phyloP scores from a whole-genome alignment of 1,140 invertebrate species.

The Drosophila serrata region DNA sequence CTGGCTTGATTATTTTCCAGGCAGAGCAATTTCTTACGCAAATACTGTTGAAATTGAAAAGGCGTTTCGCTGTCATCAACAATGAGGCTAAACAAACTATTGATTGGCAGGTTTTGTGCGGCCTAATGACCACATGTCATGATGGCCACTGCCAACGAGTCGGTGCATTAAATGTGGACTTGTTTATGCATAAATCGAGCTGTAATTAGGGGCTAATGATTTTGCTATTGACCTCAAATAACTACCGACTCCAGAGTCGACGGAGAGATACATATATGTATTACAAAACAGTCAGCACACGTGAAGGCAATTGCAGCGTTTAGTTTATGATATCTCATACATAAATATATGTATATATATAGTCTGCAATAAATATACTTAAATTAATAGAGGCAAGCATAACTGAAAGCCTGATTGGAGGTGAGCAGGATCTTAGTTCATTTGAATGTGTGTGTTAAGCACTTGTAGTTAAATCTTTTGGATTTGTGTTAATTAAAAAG shows the following conservation, averaged over 20 bases:
- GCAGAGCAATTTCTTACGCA: slow-evolving; percentile 59
- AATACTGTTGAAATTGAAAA: slow-evolving; percentile 54
- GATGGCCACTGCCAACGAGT: slow-evolving; percentile 34
- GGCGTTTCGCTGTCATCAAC: slow-evolving; percentile 44
- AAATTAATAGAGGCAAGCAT: neutral
- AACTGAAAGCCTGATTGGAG: slow-evolving; percentile 1
- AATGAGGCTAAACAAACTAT: slow-evolving; percentile 38
- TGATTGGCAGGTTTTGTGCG: slow-evolving; percentile 55
- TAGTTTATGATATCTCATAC: slow-evolving; percentile 19
- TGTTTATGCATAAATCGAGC: slow-evolving; percentile 48
- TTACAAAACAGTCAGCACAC: slow-evolving; percentile 7
- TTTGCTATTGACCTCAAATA: slow-evolving; percentile 74
- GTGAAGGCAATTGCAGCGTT: slow-evolving; percentile 19
- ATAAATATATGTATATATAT: no score
- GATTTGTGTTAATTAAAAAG: neutral
- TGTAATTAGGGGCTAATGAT: slow-evolving; percentile 69
- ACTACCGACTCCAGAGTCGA: slow-evolving; percentile 24
- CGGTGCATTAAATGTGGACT: slow-evolving; percentile 46
- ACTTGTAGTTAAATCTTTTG: neutral
- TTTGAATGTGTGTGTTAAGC: neutral
- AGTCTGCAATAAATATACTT: slow-evolving; percentile 57
- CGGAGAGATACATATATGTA: slow-evolving; percentile 3
- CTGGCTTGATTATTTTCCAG: slow-evolving; percentile 39
- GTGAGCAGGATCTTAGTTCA: slow-evolving; percentile 4
- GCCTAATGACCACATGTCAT: slow-evolving; percentile 52